Percentiles rank a stretch among this genome's conserved stretches.
These are phyloP conservation scores for Lanius collurio DNA, from an alignment of 2,113 vertebrate genomes.

Conservation along the genomic window DNA sequence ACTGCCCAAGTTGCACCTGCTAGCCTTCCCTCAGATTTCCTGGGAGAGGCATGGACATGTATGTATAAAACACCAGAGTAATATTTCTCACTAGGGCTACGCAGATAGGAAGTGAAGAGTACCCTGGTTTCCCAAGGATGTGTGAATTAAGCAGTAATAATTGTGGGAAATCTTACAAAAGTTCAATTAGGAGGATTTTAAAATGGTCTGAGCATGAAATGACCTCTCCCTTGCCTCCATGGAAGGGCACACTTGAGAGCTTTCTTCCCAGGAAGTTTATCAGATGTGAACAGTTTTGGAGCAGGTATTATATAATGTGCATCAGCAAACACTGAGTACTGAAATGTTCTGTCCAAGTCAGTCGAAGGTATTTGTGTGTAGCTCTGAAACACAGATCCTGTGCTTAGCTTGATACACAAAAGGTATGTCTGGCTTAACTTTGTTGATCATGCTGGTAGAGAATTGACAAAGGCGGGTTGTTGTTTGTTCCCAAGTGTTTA, in stretches of 20 bases:
- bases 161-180: not conserved
- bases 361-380: accelerated
- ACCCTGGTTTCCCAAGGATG: not conserved
- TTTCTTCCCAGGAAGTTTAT: not conserved
- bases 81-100: not conserved
- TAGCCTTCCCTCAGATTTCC: not conserved
- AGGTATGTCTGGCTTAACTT: not conserved
- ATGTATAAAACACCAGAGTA: not conserved
- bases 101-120: not conserved
- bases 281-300: not conserved
- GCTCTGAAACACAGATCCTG: not conserved
- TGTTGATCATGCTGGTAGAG: not conserved
- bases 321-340: not conserved
- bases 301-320: not conserved
- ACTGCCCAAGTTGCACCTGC: not conserved
- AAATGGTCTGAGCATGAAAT: not conserved
- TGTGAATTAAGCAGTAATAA: not conserved
- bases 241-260: not conserved
- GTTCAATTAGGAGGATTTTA: not conserved
- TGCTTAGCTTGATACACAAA: not conserved
- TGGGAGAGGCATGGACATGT: not conserved
- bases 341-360: not conserved
- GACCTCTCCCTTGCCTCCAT: not conserved
- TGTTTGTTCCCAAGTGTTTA: not conserved
- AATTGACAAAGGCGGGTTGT: not conserved